phyloP scores from a whole-genome alignment of 2,797 vertebrate genomes.

The Fringilla coelebs region DNA sequence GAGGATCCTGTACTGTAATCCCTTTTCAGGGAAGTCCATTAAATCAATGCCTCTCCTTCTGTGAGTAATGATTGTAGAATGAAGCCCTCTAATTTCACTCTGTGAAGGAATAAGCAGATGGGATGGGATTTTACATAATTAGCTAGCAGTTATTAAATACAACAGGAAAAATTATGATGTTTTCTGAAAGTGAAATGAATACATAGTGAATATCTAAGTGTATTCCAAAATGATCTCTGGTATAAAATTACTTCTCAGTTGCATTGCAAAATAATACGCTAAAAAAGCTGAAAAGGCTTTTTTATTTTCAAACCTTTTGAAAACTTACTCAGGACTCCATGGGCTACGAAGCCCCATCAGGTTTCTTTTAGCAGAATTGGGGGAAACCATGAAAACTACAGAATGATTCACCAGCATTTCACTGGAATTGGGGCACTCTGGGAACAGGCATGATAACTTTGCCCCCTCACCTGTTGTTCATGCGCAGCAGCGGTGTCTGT shows the following conservation, averaged over 20 bases:
- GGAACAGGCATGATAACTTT: background rate
- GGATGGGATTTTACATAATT: slow-evolving; percentile 22
- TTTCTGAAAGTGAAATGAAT: background rate
- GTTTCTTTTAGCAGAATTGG: background rate
- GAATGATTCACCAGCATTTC: background rate
- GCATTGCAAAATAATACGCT: background rate
- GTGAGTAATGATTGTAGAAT: slow-evolving; percentile 1
- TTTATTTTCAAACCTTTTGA: background rate
- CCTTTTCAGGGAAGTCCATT: slow-evolving; percentile 44
- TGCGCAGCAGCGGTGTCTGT: background rate
- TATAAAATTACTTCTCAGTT: background rate
- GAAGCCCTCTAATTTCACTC: background rate
- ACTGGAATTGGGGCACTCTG: background rate
- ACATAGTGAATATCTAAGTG: background rate
- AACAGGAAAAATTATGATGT: background rate
- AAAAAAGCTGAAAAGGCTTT: background rate
- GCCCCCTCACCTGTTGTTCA: background rate
- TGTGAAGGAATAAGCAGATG: slow-evolving; percentile 32
- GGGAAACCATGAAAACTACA: background rate
- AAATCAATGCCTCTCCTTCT: slow-evolving; percentile 33
- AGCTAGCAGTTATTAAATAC: slow-evolving; percentile 22
- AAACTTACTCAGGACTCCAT: background rate
- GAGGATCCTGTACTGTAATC: slow-evolving; percentile 34
- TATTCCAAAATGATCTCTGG: background rate
- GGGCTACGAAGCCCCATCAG: accelerated